Conservation (phyloP, 2,888 invertebrate species). For the Xanthorhoe designata region DNA sequence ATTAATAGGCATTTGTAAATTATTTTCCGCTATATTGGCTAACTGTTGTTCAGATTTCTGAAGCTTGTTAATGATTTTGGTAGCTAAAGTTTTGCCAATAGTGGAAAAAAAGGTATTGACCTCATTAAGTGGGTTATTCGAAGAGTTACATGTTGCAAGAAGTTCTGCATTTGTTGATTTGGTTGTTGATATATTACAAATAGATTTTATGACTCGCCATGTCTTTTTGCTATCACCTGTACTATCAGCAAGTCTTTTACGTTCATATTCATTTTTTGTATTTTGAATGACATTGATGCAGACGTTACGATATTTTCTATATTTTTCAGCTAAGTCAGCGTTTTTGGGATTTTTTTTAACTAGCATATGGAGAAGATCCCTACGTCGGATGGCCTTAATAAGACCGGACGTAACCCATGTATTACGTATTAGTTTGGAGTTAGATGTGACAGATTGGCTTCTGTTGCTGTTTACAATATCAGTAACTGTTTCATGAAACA, state of each 20-base stretch:
- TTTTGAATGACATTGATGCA: conserved; percentile 3
- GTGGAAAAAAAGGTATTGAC: conserved; percentile 12
- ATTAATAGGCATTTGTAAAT: neutral
- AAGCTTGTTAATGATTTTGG: conserved; percentile 1
- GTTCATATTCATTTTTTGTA: conserved; percentile 13
- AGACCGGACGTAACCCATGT: conserved; percentile 22
- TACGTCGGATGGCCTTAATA: conserved; percentile 2
- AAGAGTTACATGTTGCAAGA: neutral
- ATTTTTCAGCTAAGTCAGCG: neutral
- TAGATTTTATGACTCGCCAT: conserved; percentile 19
- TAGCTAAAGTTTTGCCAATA: conserved; percentile 8
- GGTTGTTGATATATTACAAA: conserved; percentile 6
- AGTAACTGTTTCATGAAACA: neutral
- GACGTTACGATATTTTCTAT: conserved; percentile 21
- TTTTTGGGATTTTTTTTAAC: conserved; percentile 5
- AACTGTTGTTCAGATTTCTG: conserved; percentile 1
- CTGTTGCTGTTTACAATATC: neutral
- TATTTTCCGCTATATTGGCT: neutral
- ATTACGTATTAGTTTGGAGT: neutral
- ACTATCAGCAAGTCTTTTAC: neutral
- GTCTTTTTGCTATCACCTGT: conserved; percentile 21
- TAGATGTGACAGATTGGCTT: neutral
- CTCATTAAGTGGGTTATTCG: conserved; percentile 7
- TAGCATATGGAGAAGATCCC: conserved; percentile 13
- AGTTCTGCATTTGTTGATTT: neutral